These are phyloP conservation scores for Eueremaeus valkanovi DNA, from an alignment of 2,888 invertebrate species.

Conservation along the genomic window DNA sequence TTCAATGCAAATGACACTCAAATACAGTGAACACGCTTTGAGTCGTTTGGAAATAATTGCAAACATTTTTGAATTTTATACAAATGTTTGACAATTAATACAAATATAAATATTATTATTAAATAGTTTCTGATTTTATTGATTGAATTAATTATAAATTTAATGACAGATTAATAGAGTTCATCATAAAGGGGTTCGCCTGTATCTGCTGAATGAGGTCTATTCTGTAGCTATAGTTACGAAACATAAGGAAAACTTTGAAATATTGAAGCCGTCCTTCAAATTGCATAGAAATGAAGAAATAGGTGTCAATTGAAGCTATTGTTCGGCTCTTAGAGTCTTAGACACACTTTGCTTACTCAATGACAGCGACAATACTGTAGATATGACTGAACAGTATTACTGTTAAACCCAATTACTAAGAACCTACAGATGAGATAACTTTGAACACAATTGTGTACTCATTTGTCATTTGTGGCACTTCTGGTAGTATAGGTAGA, in stretches of 20 bases:
- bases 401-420: no score
- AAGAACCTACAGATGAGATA: no score
- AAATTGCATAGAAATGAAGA: background rate
- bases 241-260: background rate
- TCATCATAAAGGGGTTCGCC: background rate
- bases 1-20: no score
- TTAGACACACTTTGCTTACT: conserved; percentile 1
- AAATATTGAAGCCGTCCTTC: background rate
- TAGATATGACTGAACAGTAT: no score
- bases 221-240: conserved; percentile 11
- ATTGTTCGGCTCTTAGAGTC: background rate
- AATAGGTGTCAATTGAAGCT: background rate
- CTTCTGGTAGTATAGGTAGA: background rate
- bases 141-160: no score
- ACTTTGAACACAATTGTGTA: background rate
- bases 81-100: no score
- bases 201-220: background rate
- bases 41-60: no score
- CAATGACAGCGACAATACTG: background rate
- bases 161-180: background rate
- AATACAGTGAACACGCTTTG: no score
- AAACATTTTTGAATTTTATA: no score
- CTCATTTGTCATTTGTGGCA: background rate
- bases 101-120: no score
- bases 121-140: no score